Conservation (phyloP, 92 coral and sea anemone genomes). For the Zoanthus sociatus region DNA sequence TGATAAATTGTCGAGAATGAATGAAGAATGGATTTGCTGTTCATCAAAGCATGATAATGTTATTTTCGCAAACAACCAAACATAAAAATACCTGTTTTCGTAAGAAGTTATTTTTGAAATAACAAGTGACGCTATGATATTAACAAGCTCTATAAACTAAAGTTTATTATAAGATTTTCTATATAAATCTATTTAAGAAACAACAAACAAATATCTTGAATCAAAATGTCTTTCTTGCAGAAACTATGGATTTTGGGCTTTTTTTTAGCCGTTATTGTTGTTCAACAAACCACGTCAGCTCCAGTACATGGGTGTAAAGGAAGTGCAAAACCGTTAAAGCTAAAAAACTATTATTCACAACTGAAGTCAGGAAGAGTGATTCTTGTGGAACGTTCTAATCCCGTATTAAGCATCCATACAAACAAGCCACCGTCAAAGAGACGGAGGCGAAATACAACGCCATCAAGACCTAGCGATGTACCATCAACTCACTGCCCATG, state of each 20-base stretch:
- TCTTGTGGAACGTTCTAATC: conserved; percentile 4
- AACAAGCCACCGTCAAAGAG: neutral
- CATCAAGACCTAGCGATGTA: conserved; percentile 35
- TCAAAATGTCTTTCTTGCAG: conserved; percentile 22
- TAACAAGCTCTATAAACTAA: too few relatives aligned
- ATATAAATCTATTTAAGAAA: neutral
- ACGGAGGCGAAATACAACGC: neutral
- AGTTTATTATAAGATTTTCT: neutral
- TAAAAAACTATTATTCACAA: neutral
- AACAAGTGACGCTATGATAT: neutral
- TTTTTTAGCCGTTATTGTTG: neutral
- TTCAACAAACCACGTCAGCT: neutral
- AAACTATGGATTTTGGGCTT: neutral
- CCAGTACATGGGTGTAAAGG: conserved; percentile 15
- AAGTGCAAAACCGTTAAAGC: neutral
- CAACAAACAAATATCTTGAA: too few relatives aligned
- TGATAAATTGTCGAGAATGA: neutral
- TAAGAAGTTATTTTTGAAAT: conserved; percentile 25
- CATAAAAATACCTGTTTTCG: neutral
- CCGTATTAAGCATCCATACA: neutral
- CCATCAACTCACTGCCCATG: conserved; percentile 34
- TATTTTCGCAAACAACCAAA: neutral
- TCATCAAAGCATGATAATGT: neutral
- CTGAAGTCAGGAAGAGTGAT: conserved; percentile 24
- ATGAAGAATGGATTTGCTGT: neutral